These are phyloP conservation scores for Craniophora ligustri DNA, from an alignment of 2,888 invertebrate genomes.

Conservation along the genomic window DNA sequence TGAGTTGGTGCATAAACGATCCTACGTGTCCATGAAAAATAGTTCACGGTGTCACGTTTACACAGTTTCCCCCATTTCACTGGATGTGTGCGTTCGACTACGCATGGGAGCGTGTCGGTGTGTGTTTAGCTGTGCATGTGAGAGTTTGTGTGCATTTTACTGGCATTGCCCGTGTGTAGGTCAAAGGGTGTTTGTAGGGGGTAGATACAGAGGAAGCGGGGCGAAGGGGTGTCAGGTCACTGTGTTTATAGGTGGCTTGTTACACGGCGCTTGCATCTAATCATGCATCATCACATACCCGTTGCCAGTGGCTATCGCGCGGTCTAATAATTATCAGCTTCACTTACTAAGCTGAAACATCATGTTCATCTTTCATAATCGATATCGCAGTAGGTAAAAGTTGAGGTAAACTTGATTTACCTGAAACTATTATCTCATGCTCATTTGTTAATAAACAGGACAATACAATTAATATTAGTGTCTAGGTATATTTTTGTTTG, in stretches of 20 bases:
- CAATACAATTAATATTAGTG: no score
- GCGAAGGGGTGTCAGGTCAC: constrained; percentile 71
- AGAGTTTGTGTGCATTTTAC: constrained; percentile 52
- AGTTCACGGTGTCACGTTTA: constrained; percentile 64
- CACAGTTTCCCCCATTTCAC: constrained; percentile 56
- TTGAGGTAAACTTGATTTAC: constrained; percentile 44
- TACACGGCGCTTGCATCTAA: constrained; percentile 68
- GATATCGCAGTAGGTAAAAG: constrained; percentile 1
- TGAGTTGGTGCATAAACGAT: constrained; percentile 40
- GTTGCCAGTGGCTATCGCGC: constrained; percentile 42
- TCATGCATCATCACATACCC: constrained; percentile 68
- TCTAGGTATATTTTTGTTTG: no score
- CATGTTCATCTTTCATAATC: not conserved
- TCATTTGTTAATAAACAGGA: constrained; percentile 32
- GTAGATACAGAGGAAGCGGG: constrained; percentile 46
- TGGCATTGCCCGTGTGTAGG: constrained; percentile 62
- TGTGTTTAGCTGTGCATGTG: constrained; percentile 37
- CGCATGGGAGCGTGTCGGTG: constrained; percentile 37
- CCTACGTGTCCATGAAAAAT: constrained; percentile 58
- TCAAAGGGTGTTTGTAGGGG: constrained; percentile 61
- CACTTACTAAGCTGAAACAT: constrained; percentile 11
- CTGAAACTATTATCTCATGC: constrained; percentile 12
- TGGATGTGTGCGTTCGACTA: constrained; percentile 50
- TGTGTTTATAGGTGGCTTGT: constrained; percentile 79
- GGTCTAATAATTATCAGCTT: constrained; percentile 43